Conservation (phyloP, 2,888 invertebrate genomes). For the Phaedon cochleariae region DNA sequence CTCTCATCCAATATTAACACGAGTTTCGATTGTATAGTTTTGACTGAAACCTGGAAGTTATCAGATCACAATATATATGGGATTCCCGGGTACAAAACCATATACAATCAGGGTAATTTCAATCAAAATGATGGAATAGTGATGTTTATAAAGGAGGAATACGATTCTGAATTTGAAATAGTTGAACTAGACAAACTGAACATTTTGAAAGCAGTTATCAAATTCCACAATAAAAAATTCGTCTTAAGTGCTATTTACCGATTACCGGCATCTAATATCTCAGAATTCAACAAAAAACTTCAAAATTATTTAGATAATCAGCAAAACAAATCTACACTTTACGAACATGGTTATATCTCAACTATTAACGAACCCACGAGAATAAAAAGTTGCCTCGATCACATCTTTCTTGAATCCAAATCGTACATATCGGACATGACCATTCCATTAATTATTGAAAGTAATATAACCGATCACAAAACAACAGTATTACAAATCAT, state of each 20-base stretch:
- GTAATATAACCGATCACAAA: too few species aligned
- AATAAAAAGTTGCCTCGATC: too few species aligned
- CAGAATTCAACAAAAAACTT: slow-evolving; percentile 1
- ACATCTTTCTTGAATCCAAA: too few species aligned
- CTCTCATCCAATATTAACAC: slow-evolving; percentile 3
- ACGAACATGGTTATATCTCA: slow-evolving; percentile 15
- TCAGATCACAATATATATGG: too few species aligned
- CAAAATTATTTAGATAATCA: slow-evolving; percentile 11
- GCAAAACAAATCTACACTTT: slow-evolving; percentile 2
- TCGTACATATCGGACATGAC: slow-evolving; percentile 13
- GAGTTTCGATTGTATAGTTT: slow-evolving; percentile 13
- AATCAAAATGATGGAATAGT: slow-evolving; percentile 11
- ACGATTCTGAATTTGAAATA: slow-evolving; percentile 1
- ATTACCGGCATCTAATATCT: background rate
- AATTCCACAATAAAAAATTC: slow-evolving; percentile 9
- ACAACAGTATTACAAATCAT: too few species aligned
- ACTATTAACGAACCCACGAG: too few species aligned
- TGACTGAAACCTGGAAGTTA: too few species aligned
- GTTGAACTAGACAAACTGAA: slow-evolving; percentile 5
- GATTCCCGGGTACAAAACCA: slow-evolving; percentile 2
- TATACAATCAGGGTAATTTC: too few species aligned
- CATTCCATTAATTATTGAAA: slow-evolving; percentile 5
- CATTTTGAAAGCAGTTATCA: slow-evolving; percentile 13
- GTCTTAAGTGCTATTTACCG: slow-evolving; percentile 9
- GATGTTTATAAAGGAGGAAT: slow-evolving; percentile 7